Percentiles rank a stretch among this genome's conserved stretches.
phyloP scores from a whole-genome alignment of 2,113 vertebrate genomes.

The Peromyscus polionotus region DNA sequence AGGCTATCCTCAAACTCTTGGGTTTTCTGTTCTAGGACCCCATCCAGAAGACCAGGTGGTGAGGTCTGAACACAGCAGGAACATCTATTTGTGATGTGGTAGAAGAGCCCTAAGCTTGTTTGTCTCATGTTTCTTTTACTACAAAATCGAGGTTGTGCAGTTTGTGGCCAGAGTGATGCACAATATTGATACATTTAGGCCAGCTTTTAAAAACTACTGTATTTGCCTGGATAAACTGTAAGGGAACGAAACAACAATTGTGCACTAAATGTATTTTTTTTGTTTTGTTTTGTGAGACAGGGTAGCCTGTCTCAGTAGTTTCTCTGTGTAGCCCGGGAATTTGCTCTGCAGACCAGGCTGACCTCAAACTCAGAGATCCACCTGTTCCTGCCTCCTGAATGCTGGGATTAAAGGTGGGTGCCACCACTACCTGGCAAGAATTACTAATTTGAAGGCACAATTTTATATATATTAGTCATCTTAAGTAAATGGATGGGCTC shows the following conservation, averaged over 20 bases:
- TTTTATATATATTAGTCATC: constrained; percentile 41
- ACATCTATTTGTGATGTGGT: not conserved
- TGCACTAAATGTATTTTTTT: constrained; percentile 42
- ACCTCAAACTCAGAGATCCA: not conserved
- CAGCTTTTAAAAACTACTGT: not conserved
- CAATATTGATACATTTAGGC: not conserved
- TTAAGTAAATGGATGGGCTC: not conserved
- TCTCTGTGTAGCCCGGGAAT: not conserved
- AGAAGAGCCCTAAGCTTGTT: not conserved
- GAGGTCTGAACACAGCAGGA: not conserved
- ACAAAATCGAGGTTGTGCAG: not conserved
- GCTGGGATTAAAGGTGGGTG: not conserved
- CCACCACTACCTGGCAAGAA: not conserved
- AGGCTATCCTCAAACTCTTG: not conserved
- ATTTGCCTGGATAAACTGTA: not conserved
- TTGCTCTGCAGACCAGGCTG: not conserved
- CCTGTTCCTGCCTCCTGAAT: not conserved
- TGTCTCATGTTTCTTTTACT: not conserved
- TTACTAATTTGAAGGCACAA: constrained; percentile 16
- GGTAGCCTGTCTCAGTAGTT: not conserved
- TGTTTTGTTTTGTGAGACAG: not conserved
- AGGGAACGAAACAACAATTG: not conserved
- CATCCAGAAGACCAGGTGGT: not conserved
- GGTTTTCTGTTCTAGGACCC: not conserved
- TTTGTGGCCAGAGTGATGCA: not conserved